Base-by-base conservation (phyloP, 2,888 invertebrate species). In the Troides oblongomaculatus region DNA sequence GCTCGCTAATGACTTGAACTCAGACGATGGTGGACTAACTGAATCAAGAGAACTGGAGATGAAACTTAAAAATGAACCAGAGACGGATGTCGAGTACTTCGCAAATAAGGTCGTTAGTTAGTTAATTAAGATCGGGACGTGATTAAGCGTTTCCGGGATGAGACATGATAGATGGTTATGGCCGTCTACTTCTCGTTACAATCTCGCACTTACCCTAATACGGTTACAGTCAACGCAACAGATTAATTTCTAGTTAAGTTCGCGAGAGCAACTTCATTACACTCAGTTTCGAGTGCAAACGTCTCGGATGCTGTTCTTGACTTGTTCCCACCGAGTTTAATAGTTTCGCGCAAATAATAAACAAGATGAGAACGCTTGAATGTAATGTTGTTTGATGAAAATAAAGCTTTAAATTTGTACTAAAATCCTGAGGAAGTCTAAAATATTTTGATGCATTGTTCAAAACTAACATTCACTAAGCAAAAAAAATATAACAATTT, bases 51-150 rank as follows among this genome's bases (percentile, higher is more conserved):
- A 62, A 67, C 62, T 62, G 62, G 63, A 46, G 36, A 53, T 63
- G 68, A 50, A 43, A 65, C 64, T 62, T 69, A 68, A 71, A 68
- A 71, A 68, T 62, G 64, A 67, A 68, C 30, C 62, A 39, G 46
- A 64, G 64, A 74, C 72, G 72, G 73, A 73, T 77, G 78, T 73
- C 76, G 72, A 70, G 73, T 74, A 71, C 79, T 79, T 80, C 71
- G 79, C 80, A 84, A 87, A 84, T 85, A 78, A 81, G 82, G 81
- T 82, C 80, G 81, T 84, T 84, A 84, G 84, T 79, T 78, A 83
- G 81, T 87, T 89, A 88, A 89, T 89, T 89, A 87, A 88, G 88
- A 88, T 88, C 77, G 79, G 79, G 80, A 79, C 76, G 83, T 87
- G 87, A 89, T 89, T 88, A 89, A 88, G 84, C 81, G 84, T 78